A percentile compares a stretch with the other conserved stretches of the same genome.
Conservation (phyloP, 2,797 vertebrate species). For the Hozukius guyotensis region DNA sequence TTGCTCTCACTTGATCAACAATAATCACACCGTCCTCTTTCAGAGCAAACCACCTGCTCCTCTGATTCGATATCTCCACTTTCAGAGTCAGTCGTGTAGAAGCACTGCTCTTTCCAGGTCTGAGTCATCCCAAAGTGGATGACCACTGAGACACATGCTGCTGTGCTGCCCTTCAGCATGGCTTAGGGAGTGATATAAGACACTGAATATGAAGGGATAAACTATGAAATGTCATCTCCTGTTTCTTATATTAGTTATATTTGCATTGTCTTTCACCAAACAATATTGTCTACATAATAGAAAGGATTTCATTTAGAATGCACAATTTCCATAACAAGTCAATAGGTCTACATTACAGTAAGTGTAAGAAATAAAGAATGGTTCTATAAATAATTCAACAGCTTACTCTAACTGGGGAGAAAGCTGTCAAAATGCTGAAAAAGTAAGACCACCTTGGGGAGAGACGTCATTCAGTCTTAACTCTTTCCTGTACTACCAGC, state of each 20-base stretch:
- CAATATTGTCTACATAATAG: background rate
- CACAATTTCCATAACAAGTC: background rate
- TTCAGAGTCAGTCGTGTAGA: background rate
- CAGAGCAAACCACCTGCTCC: background rate
- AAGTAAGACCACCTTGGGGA: slow-evolving; percentile 25
- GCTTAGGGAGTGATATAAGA: background rate
- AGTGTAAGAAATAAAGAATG: slow-evolving; percentile 5
- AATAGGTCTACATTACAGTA: background rate
- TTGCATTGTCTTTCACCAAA: background rate
- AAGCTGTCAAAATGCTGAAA: slow-evolving; percentile 36
- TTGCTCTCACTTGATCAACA: background rate
- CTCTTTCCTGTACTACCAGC: slow-evolving; percentile 5
- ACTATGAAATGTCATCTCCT: background rate
- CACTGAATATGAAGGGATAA: background rate
- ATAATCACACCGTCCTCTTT: background rate
- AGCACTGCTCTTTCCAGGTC: slow-evolving; percentile 21
- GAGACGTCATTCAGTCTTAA: slow-evolving; percentile 21
- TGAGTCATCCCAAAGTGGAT: slow-evolving; percentile 24
- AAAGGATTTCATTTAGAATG: background rate
- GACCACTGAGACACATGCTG: slow-evolving; percentile 6
- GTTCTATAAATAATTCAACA: slow-evolving; percentile 20
- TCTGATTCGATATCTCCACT: background rate
- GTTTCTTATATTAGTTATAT: background rate
- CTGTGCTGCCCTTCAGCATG: background rate
- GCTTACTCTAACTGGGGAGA: background rate